Evolutionary conservation across 2,888 invertebrate genomes (phyloP), one percentile per base, ranked within the genome.

Genomic region (Panopea generosa): DNA sequence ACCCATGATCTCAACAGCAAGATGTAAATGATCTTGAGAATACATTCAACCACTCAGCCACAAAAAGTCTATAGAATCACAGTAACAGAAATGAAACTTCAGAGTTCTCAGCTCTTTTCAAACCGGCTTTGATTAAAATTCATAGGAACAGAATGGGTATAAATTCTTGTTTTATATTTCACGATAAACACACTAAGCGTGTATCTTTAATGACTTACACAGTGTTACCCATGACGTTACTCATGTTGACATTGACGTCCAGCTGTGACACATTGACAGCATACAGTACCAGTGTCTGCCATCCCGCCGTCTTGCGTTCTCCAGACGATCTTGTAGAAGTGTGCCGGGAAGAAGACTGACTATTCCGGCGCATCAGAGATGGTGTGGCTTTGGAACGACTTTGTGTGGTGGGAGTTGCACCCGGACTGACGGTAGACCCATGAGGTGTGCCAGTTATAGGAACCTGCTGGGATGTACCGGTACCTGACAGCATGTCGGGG

Each of bases 241-340:
- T 98, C 98, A 99, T 99, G 93, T 99, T 99, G 96, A 99, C 99
- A 91, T 98, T 97, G 11, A 99, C 97, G 92, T 99, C 98, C 62
- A 99, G 94, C 87, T 97, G 96, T 53, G 98, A 97, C 92, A 99
- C 97, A 94, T 99, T 98, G 49, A 99, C 96, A 0, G 98, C 97
- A 93, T 99, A 98, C 68, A 99, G 94, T 2, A 99, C 99, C 60
- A 98, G 94, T 2, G 99, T 98, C 93, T 99, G 98, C 99, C 99
- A 99, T 49, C 97, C 81, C 20, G 74, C 60, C 4, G 77, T 53
- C 57, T 81, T 81, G 20, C 75, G 61, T 50, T 76, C 70, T n/a
- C 77, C 62, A 11, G 52, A 60, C 43, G 78, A 45, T 2, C 60
- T 38, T 11, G 59, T 53, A 4, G 70, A 59, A 2, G 29, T 33